Percentiles rank a stretch among this genome's conserved stretches.
These are phyloP conservation scores for Maniola hyperantus DNA, from an alignment of 2,888 invertebrate species.

Conservation along the genomic window DNA sequence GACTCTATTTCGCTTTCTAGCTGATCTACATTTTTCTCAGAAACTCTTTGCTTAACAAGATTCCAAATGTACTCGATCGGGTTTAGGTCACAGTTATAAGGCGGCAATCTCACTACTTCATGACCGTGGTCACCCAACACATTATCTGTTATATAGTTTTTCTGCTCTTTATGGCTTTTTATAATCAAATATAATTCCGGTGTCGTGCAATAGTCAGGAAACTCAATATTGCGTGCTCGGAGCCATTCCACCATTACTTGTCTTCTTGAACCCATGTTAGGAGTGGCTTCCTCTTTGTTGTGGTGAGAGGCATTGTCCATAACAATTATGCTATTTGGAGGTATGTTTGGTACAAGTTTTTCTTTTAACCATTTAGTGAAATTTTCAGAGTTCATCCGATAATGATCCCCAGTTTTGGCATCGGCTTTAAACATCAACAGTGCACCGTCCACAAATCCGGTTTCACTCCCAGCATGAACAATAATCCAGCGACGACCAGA, in stretches of 20 bases:
- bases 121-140: slow-evolving; percentile 46
- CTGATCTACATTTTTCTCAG: too few relatives aligned
- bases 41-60: too few relatives aligned
- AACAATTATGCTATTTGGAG: neutral
- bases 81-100: slow-evolving; percentile 51
- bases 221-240: slow-evolving; percentile 39
- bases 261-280: slow-evolving; percentile 26
- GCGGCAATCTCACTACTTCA: slow-evolving; percentile 49
- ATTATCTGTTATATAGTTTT: slow-evolving; percentile 48
- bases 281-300: neutral
- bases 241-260: slow-evolving; percentile 42
- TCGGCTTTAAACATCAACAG: neutral
- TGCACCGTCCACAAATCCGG: neutral
- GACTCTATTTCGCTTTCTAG: too few relatives aligned
- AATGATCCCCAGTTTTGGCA: slow-evolving; percentile 2
- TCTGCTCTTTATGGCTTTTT: slow-evolving; percentile 37
- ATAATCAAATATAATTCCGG: slow-evolving; percentile 41
- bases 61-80: slow-evolving; percentile 49
- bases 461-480: neutral
- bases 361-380: neutral
- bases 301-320: neutral
- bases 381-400: neutral
- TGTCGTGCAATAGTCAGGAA: slow-evolving; percentile 42
- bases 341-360: neutral
- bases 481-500: neutral